Evolutionary conservation across 1,140 invertebrate genomes (phyloP).

Genomic region (Neomicropteryx cornuta): DNA sequence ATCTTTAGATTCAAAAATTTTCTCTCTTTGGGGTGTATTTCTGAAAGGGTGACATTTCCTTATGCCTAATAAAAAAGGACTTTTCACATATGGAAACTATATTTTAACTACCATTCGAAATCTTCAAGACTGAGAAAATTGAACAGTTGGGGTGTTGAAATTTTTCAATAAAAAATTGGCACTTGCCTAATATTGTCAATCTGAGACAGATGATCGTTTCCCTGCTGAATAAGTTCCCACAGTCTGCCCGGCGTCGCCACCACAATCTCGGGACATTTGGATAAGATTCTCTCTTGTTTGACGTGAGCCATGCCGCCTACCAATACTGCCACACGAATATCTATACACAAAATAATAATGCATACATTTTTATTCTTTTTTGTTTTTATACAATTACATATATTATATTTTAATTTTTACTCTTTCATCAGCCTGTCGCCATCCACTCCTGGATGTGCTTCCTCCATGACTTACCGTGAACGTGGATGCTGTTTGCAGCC

Average conservation of each 20-base stretch:
- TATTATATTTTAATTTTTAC: too few species aligned
- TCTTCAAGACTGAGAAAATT: too few species aligned
- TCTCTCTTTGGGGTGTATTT: too few species aligned
- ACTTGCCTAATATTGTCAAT: constrained; percentile 56
- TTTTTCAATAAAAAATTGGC: neutral
- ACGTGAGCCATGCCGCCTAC: constrained; percentile 84
- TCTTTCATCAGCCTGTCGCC: too few species aligned
- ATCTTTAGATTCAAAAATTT: too few species aligned
- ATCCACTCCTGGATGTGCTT: too few species aligned
- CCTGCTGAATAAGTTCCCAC: constrained; percentile 82
- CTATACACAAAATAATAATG: constrained; percentile 20
- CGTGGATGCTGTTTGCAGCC: too few species aligned
- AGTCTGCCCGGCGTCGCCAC: constrained; percentile 92
- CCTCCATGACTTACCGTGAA: too few species aligned
- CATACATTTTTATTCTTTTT: constrained; percentile 2
- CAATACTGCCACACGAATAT: constrained; percentile 58
- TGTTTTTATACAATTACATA: constrained; percentile 4
- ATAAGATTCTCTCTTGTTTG: constrained; percentile 83
- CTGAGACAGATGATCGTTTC: constrained; percentile 63
- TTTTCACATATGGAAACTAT: too few species aligned
- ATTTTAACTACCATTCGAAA: too few species aligned
- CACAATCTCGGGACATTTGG: constrained; percentile 78
- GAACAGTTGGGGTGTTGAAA: neutral
- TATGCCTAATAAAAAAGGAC: too few species aligned
- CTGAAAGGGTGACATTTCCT: too few species aligned